phyloP scores from a whole-genome alignment of 2,888 invertebrate genomes.

The Arctia plantaginis region DNA sequence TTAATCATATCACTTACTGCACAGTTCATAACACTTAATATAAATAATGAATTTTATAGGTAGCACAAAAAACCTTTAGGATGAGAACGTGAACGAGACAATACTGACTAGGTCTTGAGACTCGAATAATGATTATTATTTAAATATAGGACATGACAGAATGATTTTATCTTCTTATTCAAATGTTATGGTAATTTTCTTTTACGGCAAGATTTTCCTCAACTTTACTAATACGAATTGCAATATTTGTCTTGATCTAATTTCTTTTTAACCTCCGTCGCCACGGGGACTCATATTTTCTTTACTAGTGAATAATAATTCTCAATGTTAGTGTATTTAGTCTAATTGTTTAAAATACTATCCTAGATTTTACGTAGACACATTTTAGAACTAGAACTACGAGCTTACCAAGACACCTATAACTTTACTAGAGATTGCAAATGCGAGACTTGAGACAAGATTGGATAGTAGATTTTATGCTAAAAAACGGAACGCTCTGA shows the following conservation, averaged over 20 bases:
- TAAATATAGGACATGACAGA: slow-evolving; percentile 50
- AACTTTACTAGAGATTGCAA: neutral
- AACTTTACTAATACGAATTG: neutral
- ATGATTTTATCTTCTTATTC: slow-evolving; percentile 66
- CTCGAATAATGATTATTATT: slow-evolving; percentile 29
- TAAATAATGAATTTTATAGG: slow-evolving; percentile 6
- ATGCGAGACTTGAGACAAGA: neutral
- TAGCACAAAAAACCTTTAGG: slow-evolving; percentile 4
- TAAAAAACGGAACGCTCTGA: neutral
- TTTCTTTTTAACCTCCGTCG: slow-evolving; percentile 11
- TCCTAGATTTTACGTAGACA: neutral
- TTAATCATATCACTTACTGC: slow-evolving; percentile 15
- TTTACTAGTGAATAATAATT: too few relatives aligned
- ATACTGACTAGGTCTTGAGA: slow-evolving; percentile 11
- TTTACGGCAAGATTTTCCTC: slow-evolving; percentile 65
- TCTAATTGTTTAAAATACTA: neutral
- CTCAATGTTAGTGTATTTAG: too few relatives aligned
- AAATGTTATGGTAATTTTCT: slow-evolving; percentile 67
- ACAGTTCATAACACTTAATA: slow-evolving; percentile 9
- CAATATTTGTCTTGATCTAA: slow-evolving; percentile 11
- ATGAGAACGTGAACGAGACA: neutral
- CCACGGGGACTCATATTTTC: neutral
- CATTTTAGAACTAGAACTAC: neutral
- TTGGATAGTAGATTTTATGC: neutral
- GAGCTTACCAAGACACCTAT: too few relatives aligned